phyloP scores from a whole-genome alignment of 2,113 vertebrate genomes.

The Urocynchramus pylzowi region DNA sequence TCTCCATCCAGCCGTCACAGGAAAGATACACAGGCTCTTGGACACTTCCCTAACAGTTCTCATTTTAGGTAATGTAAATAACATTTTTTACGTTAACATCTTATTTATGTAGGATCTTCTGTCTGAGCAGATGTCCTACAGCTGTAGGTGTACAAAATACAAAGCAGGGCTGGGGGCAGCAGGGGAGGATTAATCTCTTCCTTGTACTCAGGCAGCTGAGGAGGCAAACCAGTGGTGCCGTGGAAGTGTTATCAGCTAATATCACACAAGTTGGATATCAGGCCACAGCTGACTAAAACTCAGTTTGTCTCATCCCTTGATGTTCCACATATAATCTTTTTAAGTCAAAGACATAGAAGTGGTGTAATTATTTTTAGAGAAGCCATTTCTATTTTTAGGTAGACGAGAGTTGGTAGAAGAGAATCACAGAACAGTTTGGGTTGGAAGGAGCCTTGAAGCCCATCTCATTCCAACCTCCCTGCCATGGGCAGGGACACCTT shows the following conservation, averaged over 20 bases:
- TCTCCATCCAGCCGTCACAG: not conserved
- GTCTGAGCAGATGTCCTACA: conserved; percentile 36
- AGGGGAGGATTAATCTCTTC: not conserved
- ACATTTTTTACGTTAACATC: conserved; percentile 50
- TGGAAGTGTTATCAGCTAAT: not conserved
- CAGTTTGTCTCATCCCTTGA: not conserved
- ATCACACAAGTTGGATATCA: accelerated
- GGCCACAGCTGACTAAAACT: not conserved
- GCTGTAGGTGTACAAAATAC: conserved; percentile 40
- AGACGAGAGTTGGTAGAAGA: not conserved
- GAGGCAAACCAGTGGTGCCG: not conserved
- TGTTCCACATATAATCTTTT: not conserved
- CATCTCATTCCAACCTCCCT: not conserved
- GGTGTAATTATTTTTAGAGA: not conserved
- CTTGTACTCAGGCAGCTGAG: not conserved
- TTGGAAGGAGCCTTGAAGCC: not conserved
- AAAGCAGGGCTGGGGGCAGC: not conserved
- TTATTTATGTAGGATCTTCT: conserved; percentile 53
- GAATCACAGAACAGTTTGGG: not conserved
- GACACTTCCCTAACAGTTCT: conserved; percentile 11
- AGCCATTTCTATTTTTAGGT: not conserved
- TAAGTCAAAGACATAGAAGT: not conserved
- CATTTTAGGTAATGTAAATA: conserved; percentile 54
- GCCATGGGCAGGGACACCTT: not conserved
- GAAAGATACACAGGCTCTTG: conserved; percentile 44